phyloP scores from a whole-genome alignment of 2,113 vertebrate genomes.

The Lamprologus callipterus region DNA sequence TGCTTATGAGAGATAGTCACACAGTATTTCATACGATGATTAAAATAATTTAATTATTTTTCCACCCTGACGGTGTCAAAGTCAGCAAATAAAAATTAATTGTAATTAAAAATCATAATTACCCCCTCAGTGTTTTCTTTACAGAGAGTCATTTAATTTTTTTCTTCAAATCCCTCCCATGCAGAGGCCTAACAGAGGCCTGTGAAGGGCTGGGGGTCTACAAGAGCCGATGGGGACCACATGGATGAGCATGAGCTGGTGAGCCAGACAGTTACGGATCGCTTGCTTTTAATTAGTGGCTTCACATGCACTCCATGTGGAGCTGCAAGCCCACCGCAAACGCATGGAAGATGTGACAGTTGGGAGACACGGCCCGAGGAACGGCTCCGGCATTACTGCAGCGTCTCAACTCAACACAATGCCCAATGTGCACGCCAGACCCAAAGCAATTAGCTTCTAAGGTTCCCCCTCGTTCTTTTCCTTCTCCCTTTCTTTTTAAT shows the following conservation, averaged over 20 bases:
- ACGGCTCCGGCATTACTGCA: constrained; percentile 51
- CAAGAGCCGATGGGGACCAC: constrained; percentile 35
- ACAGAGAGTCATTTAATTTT: neutral
- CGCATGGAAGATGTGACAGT: constrained; percentile 61
- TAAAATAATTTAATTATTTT: neutral
- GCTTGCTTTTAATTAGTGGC: constrained; percentile 68
- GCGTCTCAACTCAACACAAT: constrained; percentile 64
- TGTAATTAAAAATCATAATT: neutral
- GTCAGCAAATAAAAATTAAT: neutral
- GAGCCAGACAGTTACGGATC: constrained; percentile 64
- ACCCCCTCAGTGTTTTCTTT: neutral
- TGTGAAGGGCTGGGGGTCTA: constrained; percentile 15
- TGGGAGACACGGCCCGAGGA: constrained; percentile 38
- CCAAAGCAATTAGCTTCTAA: constrained; percentile 69
- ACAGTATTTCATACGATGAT: neutral
- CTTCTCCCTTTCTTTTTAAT: constrained; percentile 65
- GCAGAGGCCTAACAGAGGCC: neutral
- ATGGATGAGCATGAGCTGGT: constrained; percentile 54
- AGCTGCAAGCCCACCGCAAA: constrained; percentile 61
- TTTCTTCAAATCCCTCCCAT: constrained; percentile 6
- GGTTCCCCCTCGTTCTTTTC: constrained; percentile 51
- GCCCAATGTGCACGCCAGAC: constrained; percentile 66
- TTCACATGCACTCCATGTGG: constrained; percentile 56
- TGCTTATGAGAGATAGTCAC: neutral
- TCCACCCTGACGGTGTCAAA: rapidly evolving